Evolutionary conservation across 2,113 vertebrate genomes (phyloP), one percentile per base, ranked within the genome.

Genomic region (Engystomops pustulosus): DNA sequence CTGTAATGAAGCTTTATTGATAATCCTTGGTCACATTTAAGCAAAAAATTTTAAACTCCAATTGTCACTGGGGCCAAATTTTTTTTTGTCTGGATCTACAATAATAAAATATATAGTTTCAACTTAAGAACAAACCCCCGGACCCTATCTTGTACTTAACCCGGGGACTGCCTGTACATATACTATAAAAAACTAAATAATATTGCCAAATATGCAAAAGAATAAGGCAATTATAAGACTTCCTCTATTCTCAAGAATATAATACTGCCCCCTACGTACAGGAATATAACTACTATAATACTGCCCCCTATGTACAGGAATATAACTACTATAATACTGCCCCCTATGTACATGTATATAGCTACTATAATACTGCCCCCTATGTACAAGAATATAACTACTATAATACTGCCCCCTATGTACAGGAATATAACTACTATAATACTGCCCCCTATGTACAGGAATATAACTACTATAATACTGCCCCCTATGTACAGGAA

Each of bases 321-420:
- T 58, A 58, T 58, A 58, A 58, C 53, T 58, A 58, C 53, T 58
- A 58, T 58, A 58, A 58, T 58, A 58, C 53, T 58, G n/a, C 2
- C n/a, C n/a, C 53, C 53, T 58, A 58, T 58, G 2, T 58, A 58
- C 53, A 58, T 20, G 51, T 20, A 58, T 58, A 25, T 58, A 55
- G 23, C n/a, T 55, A 53, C 51, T 53, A 53, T 53, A n/a, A 53
- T 53, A 51, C 55, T 47, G 44, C 44, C 12, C n/a, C 44, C 44
- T 47, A 47, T 47, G 44, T 47, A 47, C 44, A 47, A 47, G 44
- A 58, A 25, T 58, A 58, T 58, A 58, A 58, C 23, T 58, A 58
- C 55, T 25, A 58, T 23, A 25, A 58, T 58, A 58, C 55, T 58
- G 23, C 55, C 23, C n/a, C 44, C 20, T n/a, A 53, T 53, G 4